Base-by-base conservation (phyloP, 2,113 vertebrate genomes). In the Thymallus thymallus region DNA sequence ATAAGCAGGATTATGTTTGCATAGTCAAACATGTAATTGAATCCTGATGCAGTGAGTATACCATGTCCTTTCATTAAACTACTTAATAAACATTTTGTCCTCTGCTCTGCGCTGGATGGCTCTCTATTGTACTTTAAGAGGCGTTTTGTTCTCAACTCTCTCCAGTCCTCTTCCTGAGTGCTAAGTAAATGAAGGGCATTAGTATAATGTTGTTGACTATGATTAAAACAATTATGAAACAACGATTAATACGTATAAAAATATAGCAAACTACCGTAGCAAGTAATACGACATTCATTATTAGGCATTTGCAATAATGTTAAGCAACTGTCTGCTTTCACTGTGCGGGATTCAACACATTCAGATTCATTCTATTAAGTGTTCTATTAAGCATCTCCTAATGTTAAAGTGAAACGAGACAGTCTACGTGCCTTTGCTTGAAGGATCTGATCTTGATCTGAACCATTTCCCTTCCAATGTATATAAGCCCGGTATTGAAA, bases 331-430 rank as follows among this genome's bases (percentile, higher is more conserved):
- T 76, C 71, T 84, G 69, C 64, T 82, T 84, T 88, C 35, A 69
- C 65, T 83, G 72, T 83, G 77, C 80, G 81, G 83, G 80, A 81
- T 85, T 87, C 76, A 85, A 81, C 88, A 86, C 64, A 4, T 79
- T 82, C 48, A 51, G 48, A 51, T 51, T 13, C 35, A 41, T 9
- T 41, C 9, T 4, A 51, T 51, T 14, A 51, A 51, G 48, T 51
- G 9, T 41, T 41, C 16, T 51, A 18, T 14, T 16, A 51, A 16
- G 48, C 48, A 51, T 51, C 16, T 18, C 48, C 35, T 41, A 18
- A 84, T 77, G 78, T 79, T 82, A 88, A 84, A 68, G 75, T 32
- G 79, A 82, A 86, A 82, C 74, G 71, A 77, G 29, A 85, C 79
- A 61, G 48, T 26, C 35, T 86, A 48, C 85, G 80, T 87, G 9